These are phyloP conservation scores for Uria lomvia DNA, from an alignment of 2,113 vertebrate species.

Conservation along the genomic window DNA sequence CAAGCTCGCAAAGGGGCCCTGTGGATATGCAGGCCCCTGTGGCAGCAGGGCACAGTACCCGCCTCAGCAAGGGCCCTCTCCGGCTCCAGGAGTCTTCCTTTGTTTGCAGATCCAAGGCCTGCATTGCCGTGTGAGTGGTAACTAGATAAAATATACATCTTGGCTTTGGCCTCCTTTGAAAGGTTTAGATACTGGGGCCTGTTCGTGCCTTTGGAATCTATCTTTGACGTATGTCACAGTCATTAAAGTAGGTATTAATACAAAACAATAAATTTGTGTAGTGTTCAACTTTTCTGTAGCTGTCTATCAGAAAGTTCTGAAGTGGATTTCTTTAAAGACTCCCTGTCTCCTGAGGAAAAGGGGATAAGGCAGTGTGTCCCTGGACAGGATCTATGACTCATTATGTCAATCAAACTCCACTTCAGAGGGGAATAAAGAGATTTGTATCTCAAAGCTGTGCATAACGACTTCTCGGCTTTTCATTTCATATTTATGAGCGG, in stretches of 20 bases:
- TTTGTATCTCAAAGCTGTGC: slow-evolving; percentile 84
- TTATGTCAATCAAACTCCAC: slow-evolving; percentile 86
- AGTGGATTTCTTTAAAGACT: slow-evolving; percentile 84
- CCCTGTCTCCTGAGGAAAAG: slow-evolving; percentile 79
- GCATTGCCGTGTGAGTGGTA: background rate
- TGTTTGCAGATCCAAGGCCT: background rate
- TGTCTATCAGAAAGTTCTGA: slow-evolving; percentile 80
- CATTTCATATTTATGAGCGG: slow-evolving; percentile 87
- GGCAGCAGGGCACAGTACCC: background rate
- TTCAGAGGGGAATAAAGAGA: slow-evolving; percentile 88
- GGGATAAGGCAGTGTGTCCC: slow-evolving; percentile 80
- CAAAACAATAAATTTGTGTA: slow-evolving; percentile 68
- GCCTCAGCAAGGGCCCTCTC: background rate
- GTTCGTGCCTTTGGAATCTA: slow-evolving; percentile 32
- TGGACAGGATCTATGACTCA: slow-evolving; percentile 87
- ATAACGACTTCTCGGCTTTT: slow-evolving; percentile 82
- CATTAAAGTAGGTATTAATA: slow-evolving; percentile 65
- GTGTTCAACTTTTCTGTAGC: slow-evolving; percentile 73
- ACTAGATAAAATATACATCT: background rate
- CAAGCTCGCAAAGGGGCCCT: background rate
- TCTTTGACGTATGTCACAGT: slow-evolving; percentile 58
- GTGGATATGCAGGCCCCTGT: background rate
- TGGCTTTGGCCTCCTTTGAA: background rate
- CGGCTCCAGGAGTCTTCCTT: background rate
- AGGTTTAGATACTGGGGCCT: background rate